phyloP scores from a whole-genome alignment of 2,797 vertebrate genomes.

The Sorex maritimensis region DNA sequence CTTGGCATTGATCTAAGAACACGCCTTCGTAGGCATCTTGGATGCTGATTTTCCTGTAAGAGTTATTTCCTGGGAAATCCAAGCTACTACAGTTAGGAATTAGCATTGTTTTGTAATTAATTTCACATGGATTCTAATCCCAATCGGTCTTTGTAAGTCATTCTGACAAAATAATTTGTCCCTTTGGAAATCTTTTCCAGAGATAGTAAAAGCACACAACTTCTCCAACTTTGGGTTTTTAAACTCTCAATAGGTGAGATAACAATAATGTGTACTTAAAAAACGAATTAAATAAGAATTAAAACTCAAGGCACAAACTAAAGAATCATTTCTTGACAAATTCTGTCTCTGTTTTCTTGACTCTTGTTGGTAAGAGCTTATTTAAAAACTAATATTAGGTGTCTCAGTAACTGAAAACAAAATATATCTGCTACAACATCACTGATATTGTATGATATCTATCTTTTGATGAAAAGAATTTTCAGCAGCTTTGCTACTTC shows the following conservation, averaged over 20 bases:
- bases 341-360: slow-evolving; percentile 20
- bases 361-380: slow-evolving; percentile 26
- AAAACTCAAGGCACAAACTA: not conserved
- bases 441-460: not conserved
- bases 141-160: not conserved
- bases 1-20: not conserved
- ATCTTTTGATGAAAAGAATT: slow-evolving; percentile 20
- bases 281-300: not conserved
- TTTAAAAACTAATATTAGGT: not conserved
- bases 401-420: not conserved
- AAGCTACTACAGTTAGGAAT: too few species aligned
- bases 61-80: not conserved
- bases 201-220: not conserved
- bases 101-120: too few species aligned
- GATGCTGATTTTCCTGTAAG: not conserved
- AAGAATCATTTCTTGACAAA: not conserved
- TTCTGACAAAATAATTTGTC: not conserved
- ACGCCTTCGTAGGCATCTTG: not conserved
- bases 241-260: not conserved
- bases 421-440: not conserved
- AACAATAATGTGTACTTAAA: not conserved
- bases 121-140: too few species aligned
- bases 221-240: slow-evolving; percentile 28
- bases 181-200: not conserved
- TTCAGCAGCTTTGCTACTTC: not conserved